Evolutionary conservation across 2,113 vertebrate species (phyloP).

Genomic region (Lates calcarifer): DNA sequence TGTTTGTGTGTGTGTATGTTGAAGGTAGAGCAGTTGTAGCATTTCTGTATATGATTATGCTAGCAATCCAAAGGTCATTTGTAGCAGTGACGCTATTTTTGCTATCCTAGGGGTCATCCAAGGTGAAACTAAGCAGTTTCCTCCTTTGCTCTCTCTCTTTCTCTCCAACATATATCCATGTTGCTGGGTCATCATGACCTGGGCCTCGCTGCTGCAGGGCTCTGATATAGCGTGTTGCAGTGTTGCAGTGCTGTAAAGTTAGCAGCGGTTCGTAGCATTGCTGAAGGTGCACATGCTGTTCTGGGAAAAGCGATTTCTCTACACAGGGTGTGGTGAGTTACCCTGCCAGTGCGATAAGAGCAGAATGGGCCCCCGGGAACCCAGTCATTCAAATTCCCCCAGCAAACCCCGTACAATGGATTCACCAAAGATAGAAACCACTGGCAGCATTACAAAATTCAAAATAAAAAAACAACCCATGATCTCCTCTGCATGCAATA

Average conservation of each 20-base stretch:
- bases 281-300: constrained; percentile 71
- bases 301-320: constrained; percentile 67
- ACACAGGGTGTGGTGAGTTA: constrained; percentile 74
- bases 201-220: constrained; percentile 52
- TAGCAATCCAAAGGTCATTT: constrained; percentile 65
- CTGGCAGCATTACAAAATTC: constrained; percentile 5
- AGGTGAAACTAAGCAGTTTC: constrained; percentile 58
- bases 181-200: constrained; percentile 71
- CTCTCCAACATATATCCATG: constrained; percentile 43
- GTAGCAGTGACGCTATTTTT: constrained; percentile 44
- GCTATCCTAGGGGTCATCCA: constrained; percentile 54
- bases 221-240: constrained; percentile 60
- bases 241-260: constrained; percentile 61
- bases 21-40: constrained; percentile 3
- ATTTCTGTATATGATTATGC: constrained; percentile 47
- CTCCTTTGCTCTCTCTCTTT: constrained; percentile 37
- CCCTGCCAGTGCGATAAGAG: constrained; percentile 74
- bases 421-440: constrained; percentile 60
- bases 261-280: constrained; percentile 49
- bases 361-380: constrained; percentile 59
- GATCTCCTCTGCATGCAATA: constrained; percentile 10
- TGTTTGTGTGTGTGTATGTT: not conserved
- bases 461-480: not conserved
- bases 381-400: constrained; percentile 66
- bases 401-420: constrained; percentile 34